phyloP scores from a whole-genome alignment of 2,113 vertebrate genomes.

The Aythya baeri region DNA sequence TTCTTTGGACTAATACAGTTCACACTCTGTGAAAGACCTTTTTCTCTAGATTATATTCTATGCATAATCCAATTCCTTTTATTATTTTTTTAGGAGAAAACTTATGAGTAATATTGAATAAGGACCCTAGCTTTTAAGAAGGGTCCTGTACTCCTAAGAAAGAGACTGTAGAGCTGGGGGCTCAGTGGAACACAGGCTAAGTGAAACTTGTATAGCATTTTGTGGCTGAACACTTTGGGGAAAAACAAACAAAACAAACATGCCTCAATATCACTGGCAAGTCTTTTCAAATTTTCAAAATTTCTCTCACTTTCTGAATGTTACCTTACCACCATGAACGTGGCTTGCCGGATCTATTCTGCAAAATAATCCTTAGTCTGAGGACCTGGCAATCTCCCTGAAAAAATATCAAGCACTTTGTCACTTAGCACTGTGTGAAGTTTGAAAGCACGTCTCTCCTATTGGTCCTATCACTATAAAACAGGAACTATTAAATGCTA shows the following conservation, averaged over 20 bases:
- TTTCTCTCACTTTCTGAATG: background rate
- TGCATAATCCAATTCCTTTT: background rate
- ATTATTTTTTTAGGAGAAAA: background rate
- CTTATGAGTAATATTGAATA: background rate
- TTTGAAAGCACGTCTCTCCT: rapidly evolving
- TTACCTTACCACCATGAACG: background rate
- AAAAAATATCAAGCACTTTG: background rate
- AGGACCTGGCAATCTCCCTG: background rate
- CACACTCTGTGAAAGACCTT: background rate
- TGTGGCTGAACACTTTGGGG: background rate
- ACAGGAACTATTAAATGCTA: background rate
- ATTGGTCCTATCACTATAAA: background rate
- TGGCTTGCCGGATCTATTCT: background rate
- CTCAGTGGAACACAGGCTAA: background rate
- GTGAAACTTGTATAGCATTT: background rate
- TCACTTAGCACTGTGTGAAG: background rate
- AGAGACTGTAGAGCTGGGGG: background rate
- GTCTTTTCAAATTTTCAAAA: background rate
- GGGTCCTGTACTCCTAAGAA: background rate
- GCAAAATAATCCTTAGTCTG: background rate
- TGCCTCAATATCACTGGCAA: background rate
- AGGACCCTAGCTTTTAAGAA: background rate
- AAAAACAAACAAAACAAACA: background rate
- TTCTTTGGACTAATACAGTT: background rate
- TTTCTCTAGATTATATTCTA: background rate